Conservation (phyloP, 2,888 invertebrate species). For the Drosophila rubida region DNA sequence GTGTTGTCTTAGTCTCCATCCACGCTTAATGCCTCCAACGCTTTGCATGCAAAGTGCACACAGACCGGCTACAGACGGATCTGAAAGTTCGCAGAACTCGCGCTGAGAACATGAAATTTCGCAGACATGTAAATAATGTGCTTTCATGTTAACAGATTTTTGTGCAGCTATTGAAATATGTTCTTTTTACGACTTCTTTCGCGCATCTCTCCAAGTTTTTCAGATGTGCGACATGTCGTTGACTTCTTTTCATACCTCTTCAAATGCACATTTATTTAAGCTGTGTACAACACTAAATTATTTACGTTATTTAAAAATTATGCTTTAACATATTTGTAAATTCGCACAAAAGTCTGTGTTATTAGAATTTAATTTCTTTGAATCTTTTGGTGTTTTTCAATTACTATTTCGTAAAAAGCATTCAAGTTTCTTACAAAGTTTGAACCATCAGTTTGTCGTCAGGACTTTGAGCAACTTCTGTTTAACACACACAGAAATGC, state of each 20-base stretch:
- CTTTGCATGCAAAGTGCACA: conserved; percentile 22
- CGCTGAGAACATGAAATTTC: neutral
- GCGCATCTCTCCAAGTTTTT: neutral
- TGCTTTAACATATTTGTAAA: too few species aligned
- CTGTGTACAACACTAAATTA: neutral
- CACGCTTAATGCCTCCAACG: conserved; percentile 11
- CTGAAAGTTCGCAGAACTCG: neutral
- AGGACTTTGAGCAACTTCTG: conserved; percentile 34
- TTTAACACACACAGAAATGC: conserved; percentile 24
- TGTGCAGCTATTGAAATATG: conserved; percentile 2
- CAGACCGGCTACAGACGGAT: neutral
- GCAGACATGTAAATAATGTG: conserved; percentile 23
- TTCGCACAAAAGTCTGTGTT: too few species aligned
- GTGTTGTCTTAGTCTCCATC: conserved; percentile 25
- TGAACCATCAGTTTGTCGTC: conserved; percentile 11
- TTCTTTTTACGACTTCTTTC: neutral
- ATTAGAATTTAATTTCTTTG: too few species aligned
- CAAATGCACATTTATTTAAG: neutral
- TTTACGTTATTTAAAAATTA: too few species aligned
- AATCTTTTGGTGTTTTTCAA: neutral
- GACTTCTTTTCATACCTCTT: neutral
- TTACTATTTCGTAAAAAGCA: conserved; percentile 24
- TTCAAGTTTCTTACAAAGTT: conserved; percentile 40
- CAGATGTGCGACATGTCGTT: neutral
- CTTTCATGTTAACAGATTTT: conserved; percentile 15